Base-by-base conservation (phyloP, 2,888 invertebrate species). In the Ctena decussata region DNA sequence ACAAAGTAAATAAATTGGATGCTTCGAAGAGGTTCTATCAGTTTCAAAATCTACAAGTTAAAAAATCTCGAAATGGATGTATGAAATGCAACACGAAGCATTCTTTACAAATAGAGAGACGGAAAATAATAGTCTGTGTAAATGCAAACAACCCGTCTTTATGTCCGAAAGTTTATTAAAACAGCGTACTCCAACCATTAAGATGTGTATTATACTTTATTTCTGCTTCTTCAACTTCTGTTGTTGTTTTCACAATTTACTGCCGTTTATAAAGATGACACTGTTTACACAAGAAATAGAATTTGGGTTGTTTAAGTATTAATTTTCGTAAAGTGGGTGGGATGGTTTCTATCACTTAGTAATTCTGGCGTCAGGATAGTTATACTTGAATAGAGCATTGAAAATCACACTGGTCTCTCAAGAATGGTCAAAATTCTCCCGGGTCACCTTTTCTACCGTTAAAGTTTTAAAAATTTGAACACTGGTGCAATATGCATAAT, bases 61-160 rank as follows among this genome's bases (percentile, higher is more conserved):
- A 11, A 35, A 65, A 65, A 32, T 35, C 2, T n/a, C 65, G 65
- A 65, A 65, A 65, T 65, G 65, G 65, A 65, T 65, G 65, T 65
- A 12, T 35, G 65, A 35, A 65, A 65, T 24, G 8, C 8, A 35
- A 65, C 65, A 65, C 65, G 18, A 18, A 11, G 18, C 21, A 65
- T 65, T 65, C 65, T 65, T 65, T 35, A 35, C 21, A 27, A 65
- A 65, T 35, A 65, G 18, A 18, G 21, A 11, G 5, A 15, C 18
- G 30, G 12, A 32, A 35, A 11, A 65, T 35, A 65, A 35, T 65
- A 18, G 24, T 12, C 2, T 30, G 65, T 65, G 65, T 65, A 65
- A 65, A 65, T 35, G 65, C 65, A 65, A 65, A 65, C 65, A 65
- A 65, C 24, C 18, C 2, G 35, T 30, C 2, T 35, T 65, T 32